Base-by-base conservation (phyloP, 2,113 vertebrate genomes). In the Leucopsar rothschildi region DNA sequence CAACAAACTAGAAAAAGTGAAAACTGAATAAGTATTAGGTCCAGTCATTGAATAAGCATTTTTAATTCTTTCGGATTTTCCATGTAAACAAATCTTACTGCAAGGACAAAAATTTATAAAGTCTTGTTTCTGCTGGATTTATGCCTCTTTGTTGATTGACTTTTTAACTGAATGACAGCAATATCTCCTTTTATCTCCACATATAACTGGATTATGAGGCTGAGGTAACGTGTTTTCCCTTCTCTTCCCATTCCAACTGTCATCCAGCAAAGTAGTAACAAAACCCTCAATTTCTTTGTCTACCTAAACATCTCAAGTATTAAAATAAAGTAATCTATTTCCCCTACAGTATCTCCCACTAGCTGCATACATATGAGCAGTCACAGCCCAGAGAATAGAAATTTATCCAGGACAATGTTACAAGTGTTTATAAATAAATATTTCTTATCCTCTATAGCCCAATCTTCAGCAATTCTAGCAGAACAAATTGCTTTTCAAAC, bases 151-250 rank as follows among this genome's bases (percentile, higher is more conserved):
- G 47, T 59, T 84, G 40, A 80, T 83, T 29, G 66, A 79, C 16
- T 76, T 90, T 87, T 93, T 27, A 94, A 93, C 40, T 72, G 66
- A 91, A 65, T 94, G 90, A 92, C 12, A 82, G 49, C n/a, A 95
- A 53, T 14, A 53, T 76, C 87, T 86, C 42, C 49, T 82, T 94
- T 88, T 76, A 57, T 92, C 82, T 91, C 66, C 25, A 37, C 68
- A 19, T 40, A 49, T 53, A 93, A 95, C 50, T 45, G 42, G 45
- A 82, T 91, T 93, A 82, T 27, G 59, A 94, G 70, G 37, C n/a
- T 85, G 61, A 93, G 28, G 78, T 85, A 91, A 88, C 61, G 23
- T 2, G 3, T 44, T 90, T 96, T 76, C 40, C 25, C 22, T 76
- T 93, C 63, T 76, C 40, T 76, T 64, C 35, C 18, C 21, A 8